Evolutionary conservation across 1,140 invertebrate genomes (phyloP).

Genomic region (Zaprionus taronus): DNA sequence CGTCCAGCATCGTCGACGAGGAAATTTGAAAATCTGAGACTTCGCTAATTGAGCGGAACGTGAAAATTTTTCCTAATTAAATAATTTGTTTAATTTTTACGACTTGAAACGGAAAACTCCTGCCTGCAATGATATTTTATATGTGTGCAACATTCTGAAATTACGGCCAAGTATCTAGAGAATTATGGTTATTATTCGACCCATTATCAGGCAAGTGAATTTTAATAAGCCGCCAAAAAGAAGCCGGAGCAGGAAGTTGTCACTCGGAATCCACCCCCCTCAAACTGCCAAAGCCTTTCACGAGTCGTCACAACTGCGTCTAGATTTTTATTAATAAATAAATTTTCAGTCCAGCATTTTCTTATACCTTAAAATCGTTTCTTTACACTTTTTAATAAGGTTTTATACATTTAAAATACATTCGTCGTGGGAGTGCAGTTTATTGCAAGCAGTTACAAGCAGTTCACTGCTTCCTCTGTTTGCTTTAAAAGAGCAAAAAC

Average conservation of each 20-base stretch:
- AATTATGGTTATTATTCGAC: constrained; percentile 68
- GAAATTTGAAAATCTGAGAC: constrained; percentile 24
- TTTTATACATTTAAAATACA: no score
- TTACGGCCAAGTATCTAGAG: constrained; percentile 69
- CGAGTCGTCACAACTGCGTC: background rate
- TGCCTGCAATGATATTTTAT: constrained; percentile 60
- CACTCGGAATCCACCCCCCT: constrained; percentile 11
- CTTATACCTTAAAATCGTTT: no score
- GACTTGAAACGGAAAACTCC: constrained; percentile 36
- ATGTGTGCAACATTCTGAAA: constrained; percentile 79
- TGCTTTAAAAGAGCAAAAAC: no score
- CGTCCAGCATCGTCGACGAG: constrained; percentile 54
- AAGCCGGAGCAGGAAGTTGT: constrained; percentile 1
- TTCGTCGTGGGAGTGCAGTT: no score
- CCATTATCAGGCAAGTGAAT: constrained; percentile 67
- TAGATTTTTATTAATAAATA: background rate
- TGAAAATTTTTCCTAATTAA: constrained; percentile 83
- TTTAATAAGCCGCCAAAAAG: constrained; percentile 57
- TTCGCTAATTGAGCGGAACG: constrained; percentile 77
- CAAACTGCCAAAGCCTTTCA: no score
- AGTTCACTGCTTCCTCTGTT: no score
- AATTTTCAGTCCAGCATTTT: no score
- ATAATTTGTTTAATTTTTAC: constrained; percentile 77
- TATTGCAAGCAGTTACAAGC: no score
- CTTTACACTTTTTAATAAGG: no score